Evolutionary conservation across 2,797 vertebrate genomes (phyloP).

Genomic region (Cephalopachus bancanus): DNA sequence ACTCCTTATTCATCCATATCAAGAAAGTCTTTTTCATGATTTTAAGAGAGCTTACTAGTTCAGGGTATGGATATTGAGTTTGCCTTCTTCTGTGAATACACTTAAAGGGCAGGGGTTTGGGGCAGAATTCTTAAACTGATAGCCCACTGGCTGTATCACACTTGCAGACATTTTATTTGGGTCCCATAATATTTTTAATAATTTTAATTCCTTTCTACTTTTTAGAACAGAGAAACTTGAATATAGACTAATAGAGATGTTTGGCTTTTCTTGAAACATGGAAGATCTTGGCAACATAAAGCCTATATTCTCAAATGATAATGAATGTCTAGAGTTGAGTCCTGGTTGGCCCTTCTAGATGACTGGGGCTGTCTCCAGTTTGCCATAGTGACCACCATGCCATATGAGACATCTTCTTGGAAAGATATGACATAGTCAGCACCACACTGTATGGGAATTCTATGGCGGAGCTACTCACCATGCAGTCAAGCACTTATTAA

Average conservation of each 20-base stretch:
- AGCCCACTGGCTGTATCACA: accelerated
- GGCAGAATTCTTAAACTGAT: neutral
- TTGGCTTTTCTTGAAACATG: neutral
- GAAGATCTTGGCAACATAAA: neutral
- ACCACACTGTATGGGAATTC: accelerated
- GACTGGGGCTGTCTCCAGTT: neutral
- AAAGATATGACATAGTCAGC: neutral
- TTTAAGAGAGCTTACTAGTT: neutral
- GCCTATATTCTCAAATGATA: neutral
- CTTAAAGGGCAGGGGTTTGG: neutral
- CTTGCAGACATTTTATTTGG: neutral
- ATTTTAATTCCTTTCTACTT: neutral
- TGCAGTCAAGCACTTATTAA: neutral
- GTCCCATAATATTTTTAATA: neutral
- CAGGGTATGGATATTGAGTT: neutral
- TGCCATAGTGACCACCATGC: neutral
- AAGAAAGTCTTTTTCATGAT: constrained; percentile 5
- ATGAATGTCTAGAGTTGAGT: neutral
- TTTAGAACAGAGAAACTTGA: neutral
- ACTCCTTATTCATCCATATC: neutral
- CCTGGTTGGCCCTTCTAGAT: neutral
- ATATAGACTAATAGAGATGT: neutral
- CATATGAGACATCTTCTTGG: neutral
- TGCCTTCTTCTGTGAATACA: neutral
- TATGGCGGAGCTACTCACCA: neutral